These are phyloP conservation scores for Scartelaos histophorus DNA, from an alignment of 2,113 vertebrate genomes.

Conservation along the genomic window DNA sequence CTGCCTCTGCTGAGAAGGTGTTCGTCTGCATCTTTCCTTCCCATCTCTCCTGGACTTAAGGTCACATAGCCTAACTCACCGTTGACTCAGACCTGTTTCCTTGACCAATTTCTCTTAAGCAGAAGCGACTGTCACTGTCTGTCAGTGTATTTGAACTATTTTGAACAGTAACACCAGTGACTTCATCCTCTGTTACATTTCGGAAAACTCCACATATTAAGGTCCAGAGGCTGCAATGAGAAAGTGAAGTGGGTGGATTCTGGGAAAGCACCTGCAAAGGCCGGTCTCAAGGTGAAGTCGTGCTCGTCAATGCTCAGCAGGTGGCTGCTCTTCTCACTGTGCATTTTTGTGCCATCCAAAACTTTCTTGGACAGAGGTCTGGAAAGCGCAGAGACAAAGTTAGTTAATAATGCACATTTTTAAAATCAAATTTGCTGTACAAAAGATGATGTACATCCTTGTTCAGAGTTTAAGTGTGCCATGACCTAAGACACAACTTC, in stretches of 20 bases:
- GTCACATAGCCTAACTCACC: not conserved
- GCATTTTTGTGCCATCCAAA: conserved; percentile 83
- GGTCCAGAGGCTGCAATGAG: not conserved
- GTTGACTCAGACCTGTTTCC: not conserved
- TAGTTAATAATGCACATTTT: not conserved
- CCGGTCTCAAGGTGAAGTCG: conserved; percentile 93
- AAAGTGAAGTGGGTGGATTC: not conserved
- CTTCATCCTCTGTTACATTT: too few species aligned
- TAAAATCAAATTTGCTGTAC: too few species aligned
- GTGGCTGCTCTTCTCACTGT: conserved; percentile 80
- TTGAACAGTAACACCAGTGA: not conserved
- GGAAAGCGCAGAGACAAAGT: conserved; percentile 11
- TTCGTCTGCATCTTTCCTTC: too few species aligned
- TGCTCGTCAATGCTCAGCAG: conserved; percentile 89
- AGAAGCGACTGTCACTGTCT: not conserved
- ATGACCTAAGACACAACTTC: not conserved
- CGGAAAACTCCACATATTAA: not conserved
- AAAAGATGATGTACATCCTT: too few species aligned
- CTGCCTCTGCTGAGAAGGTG: not conserved
- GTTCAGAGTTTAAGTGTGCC: not conserved
- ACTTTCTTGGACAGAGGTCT: conserved; percentile 85
- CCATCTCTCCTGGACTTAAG: not conserved
- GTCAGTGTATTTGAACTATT: not conserved
- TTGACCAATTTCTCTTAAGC: not conserved
- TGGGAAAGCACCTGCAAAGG: conserved; percentile 86